These are phyloP conservation scores for Psittacula cyanocephala DNA, from an alignment of 2,113 vertebrate species.

Conservation along the genomic window DNA sequence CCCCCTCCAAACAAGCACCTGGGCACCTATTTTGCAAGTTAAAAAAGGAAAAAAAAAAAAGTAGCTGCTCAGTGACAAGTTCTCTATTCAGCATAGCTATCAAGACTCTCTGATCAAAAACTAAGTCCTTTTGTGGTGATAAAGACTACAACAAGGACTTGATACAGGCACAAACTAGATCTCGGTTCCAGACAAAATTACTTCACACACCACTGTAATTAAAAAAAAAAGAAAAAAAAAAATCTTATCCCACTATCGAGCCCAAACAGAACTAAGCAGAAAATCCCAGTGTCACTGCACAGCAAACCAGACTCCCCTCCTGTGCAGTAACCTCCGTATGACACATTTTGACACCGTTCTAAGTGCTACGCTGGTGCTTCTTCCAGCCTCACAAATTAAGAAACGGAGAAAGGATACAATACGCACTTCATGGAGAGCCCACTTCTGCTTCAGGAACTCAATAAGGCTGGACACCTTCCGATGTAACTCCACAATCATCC, in stretches of 20 bases:
- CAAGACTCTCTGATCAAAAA: background rate
- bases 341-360: background rate
- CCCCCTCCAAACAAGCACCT: background rate
- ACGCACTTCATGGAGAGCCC: conserved; percentile 91
- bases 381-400: background rate
- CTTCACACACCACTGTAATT: background rate
- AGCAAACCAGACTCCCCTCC: background rate
- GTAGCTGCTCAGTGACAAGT: background rate
- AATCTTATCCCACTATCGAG: background rate
- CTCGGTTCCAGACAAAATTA: background rate
- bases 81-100: background rate
- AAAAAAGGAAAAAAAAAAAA: background rate
- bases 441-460: conserved; percentile 97
- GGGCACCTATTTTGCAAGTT: background rate
- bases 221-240: background rate
- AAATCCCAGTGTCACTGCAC: fast-evolving
- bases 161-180: background rate
- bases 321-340: background rate
- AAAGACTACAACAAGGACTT: background rate
- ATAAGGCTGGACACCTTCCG: conserved; percentile 97
- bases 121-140: background rate
- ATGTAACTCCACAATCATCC: conserved; percentile 98
- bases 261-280: background rate
- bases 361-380: background rate
- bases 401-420: conserved; percentile 88